Evolutionary conservation across 2,797 vertebrate genomes (phyloP).

Genomic region (Xenopus petersii): DNA sequence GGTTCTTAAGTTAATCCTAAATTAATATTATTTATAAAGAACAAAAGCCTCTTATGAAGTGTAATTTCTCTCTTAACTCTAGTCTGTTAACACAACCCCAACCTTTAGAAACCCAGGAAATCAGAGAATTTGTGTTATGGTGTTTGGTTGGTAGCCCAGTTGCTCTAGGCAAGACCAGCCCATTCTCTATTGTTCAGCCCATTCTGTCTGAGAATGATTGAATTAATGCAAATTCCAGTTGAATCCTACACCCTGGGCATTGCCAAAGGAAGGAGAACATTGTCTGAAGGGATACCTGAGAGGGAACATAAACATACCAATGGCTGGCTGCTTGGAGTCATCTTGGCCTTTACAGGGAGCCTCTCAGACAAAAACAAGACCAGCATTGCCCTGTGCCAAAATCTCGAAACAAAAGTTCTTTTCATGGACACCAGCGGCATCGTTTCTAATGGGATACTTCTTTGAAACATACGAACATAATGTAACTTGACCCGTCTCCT

Average conservation of each 20-base stretch:
- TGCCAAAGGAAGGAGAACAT: conserved; percentile 15
- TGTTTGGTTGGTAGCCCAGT: conserved; percentile 28
- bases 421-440: background rate
- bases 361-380: conserved; percentile 17
- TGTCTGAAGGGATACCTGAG: conserved; percentile 21
- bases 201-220: background rate
- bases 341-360: background rate
- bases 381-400: background rate
- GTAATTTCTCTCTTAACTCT: no score
- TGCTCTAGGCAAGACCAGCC: background rate
- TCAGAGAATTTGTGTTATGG: conserved; percentile 21
- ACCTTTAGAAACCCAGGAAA: conserved; percentile 3
- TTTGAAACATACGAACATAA: no score
- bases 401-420: background rate
- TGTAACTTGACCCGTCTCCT: no score
- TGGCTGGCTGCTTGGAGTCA: background rate
- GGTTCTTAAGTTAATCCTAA: no score
- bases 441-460: no score
- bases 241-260: conserved; percentile 1
- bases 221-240: conserved; percentile 21
- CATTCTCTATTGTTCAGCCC: background rate
- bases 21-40: no score
- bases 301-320: conserved; percentile 21
- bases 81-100: background rate
- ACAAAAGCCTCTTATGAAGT: no score